These are phyloP conservation scores for Rhinoderma darwinii DNA, from an alignment of 2,113 vertebrate genomes.

Conservation along the genomic window DNA sequence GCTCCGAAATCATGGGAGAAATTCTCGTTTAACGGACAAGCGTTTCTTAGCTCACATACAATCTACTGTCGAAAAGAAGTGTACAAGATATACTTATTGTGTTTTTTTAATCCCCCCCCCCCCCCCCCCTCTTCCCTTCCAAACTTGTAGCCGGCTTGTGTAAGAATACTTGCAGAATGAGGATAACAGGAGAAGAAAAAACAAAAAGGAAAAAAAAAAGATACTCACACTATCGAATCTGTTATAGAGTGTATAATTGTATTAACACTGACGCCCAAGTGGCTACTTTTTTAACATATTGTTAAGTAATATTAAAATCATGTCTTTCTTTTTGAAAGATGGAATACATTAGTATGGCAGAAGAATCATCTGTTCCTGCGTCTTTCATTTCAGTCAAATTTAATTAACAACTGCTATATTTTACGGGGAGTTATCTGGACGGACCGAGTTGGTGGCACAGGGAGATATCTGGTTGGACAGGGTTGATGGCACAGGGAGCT, in stretches of 20 bases:
- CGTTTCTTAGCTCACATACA: slow-evolving; percentile 81
- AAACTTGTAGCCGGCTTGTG: slow-evolving; percentile 90
- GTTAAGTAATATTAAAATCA: slow-evolving; percentile 99
- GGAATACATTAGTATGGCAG: slow-evolving; percentile 99
- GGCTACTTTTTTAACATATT: slow-evolving; percentile 99
- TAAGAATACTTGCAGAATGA: slow-evolving; percentile 91
- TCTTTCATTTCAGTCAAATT: slow-evolving; percentile 18
- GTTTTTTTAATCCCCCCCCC: slow-evolving; percentile 72
- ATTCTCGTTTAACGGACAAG: slow-evolving; percentile 82
- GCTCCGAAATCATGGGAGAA: slow-evolving; percentile 64
- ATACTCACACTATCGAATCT: slow-evolving; percentile 94
- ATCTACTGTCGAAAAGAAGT: slow-evolving; percentile 84
- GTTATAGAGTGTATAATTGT: slow-evolving; percentile 98
- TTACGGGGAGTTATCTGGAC: background rate
- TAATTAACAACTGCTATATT: too few relatives aligned
- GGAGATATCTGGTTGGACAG: background rate
- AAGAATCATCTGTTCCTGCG: slow-evolving; percentile 79
- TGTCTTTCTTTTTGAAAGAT: slow-evolving; percentile 99
- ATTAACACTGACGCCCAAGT: slow-evolving; percentile 99
- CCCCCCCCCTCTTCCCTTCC: slow-evolving; percentile 66
- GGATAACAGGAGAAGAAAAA: slow-evolving; percentile 80
- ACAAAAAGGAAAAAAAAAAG: slow-evolving; percentile 78
- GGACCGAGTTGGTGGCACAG: too few relatives aligned
- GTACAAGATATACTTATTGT: slow-evolving; percentile 88
- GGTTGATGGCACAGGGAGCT: too few relatives aligned